phyloP scores from a whole-genome alignment of 2,113 vertebrate species.

The Ptilonorhynchus violaceus region DNA sequence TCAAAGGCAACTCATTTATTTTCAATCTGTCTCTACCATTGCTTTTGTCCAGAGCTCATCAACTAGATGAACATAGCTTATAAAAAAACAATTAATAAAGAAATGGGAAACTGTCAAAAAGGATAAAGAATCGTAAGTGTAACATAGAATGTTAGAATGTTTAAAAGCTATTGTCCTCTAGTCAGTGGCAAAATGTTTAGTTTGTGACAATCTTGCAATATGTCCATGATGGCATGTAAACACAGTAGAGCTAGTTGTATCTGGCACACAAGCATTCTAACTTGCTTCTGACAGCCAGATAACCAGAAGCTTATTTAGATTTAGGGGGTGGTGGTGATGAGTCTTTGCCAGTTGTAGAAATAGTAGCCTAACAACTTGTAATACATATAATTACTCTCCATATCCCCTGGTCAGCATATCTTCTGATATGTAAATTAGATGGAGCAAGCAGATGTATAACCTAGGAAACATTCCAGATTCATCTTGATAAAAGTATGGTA shows the following conservation, averaged over 20 bases:
- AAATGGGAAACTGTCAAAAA: neutral
- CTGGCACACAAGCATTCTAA: constrained; percentile 35
- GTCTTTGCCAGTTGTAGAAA: constrained; percentile 69
- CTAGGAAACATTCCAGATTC: constrained; percentile 68
- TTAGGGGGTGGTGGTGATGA: constrained; percentile 62
- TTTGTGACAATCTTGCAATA: constrained; percentile 26
- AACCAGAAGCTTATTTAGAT: constrained; percentile 65
- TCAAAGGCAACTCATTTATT: neutral
- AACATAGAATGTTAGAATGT: neutral
- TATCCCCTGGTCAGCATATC: constrained; percentile 69
- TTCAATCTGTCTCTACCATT: neutral
- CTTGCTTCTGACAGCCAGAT: constrained; percentile 58
- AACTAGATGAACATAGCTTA: neutral
- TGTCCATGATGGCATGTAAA: neutral
- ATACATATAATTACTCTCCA: constrained; percentile 67
- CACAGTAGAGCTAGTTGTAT: constrained; percentile 14
- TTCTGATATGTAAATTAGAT: constrained; percentile 71
- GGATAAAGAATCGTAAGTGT: neutral
- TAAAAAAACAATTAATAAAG: neutral
- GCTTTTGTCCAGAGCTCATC: neutral
- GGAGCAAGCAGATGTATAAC: constrained; percentile 68
- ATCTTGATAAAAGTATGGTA: constrained; percentile 69
- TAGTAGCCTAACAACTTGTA: constrained; percentile 70
- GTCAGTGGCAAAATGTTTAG: constrained; percentile 10
- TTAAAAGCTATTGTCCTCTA: neutral